Percentiles rank a stretch among this genome's conserved stretches.
phyloP scores from a whole-genome alignment of 1,140 invertebrate species.

The Trichogramma pretiosum region DNA sequence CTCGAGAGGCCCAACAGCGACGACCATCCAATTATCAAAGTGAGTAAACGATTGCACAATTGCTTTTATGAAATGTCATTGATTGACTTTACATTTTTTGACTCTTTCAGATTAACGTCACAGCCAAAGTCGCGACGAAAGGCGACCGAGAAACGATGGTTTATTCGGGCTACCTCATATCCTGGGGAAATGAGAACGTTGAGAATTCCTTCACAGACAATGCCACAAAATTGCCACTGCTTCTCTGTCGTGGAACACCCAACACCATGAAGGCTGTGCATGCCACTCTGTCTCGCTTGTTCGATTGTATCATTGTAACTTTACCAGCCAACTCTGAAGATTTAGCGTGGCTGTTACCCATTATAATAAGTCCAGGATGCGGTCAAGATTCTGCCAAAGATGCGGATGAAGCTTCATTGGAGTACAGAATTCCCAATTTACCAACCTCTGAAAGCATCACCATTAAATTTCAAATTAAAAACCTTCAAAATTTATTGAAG shows the following conservation, averaged over 20 bases:
- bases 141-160: constrained; percentile 20
- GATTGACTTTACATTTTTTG: too few species aligned
- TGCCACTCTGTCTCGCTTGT: constrained; percentile 27
- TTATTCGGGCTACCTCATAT: constrained; percentile 32
- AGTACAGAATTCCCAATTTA: constrained; percentile 29
- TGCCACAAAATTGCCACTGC: constrained; percentile 26
- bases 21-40: constrained; percentile 26
- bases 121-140: constrained; percentile 6
- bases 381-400: constrained; percentile 12
- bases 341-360: constrained; percentile 32
- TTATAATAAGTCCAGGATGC: constrained; percentile 21
- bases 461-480: constrained; percentile 22
- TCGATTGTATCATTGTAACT: constrained; percentile 30
- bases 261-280: constrained; percentile 29
- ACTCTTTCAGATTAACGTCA: constrained; percentile 27
- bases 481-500: constrained; percentile 26
- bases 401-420: constrained; percentile 22
- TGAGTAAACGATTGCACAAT: constrained; percentile 15
- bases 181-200: constrained; percentile 22
- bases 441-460: constrained; percentile 24
- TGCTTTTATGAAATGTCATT: neutral
- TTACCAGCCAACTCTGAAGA: constrained; percentile 27
- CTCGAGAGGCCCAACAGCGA: constrained; percentile 12
- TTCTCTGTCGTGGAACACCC: constrained; percentile 32
- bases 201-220: constrained; percentile 15